Conservation (phyloP, 2,113 vertebrate genomes). For the Pipra filicauda region DNA sequence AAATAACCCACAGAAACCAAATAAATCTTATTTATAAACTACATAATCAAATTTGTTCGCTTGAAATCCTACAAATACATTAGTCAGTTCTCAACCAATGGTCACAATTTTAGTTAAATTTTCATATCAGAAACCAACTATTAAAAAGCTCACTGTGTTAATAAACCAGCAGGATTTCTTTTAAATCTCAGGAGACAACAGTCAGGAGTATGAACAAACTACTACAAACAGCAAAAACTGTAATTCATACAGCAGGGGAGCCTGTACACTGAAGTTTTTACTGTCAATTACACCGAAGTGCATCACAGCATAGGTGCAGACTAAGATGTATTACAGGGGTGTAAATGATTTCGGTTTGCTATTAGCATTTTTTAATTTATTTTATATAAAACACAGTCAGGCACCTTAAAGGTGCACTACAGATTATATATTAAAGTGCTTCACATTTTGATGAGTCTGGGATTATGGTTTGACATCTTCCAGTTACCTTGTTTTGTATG, state of each 20-base stretch:
- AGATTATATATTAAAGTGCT: not conserved
- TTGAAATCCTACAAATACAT: not conserved
- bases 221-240: not conserved
- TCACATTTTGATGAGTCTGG: not conserved
- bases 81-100: not conserved
- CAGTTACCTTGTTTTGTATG: not conserved
- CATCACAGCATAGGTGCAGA: conserved; percentile 37
- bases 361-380: conserved; percentile 23
- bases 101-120: not conserved
- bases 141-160: not conserved
- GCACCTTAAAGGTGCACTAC: not conserved
- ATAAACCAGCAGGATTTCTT: conserved; percentile 28
- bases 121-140: not conserved
- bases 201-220: conserved; percentile 22
- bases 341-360: conserved; percentile 41
- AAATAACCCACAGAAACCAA: not conserved
- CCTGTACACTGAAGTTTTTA: not conserved
- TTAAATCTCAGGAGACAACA: conserved; percentile 32
- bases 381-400: conserved; percentile 23
- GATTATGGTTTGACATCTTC: not conserved
- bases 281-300: conserved; percentile 57
- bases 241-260: conserved; percentile 44
- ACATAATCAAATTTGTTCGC: not conserved
- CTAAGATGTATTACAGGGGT: conserved; percentile 51
- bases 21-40: conserved; percentile 23